Evolutionary conservation across 2,113 vertebrate species (phyloP), one percentile per base, ranked within the genome.

Genomic region (Malurus elegans): DNA sequence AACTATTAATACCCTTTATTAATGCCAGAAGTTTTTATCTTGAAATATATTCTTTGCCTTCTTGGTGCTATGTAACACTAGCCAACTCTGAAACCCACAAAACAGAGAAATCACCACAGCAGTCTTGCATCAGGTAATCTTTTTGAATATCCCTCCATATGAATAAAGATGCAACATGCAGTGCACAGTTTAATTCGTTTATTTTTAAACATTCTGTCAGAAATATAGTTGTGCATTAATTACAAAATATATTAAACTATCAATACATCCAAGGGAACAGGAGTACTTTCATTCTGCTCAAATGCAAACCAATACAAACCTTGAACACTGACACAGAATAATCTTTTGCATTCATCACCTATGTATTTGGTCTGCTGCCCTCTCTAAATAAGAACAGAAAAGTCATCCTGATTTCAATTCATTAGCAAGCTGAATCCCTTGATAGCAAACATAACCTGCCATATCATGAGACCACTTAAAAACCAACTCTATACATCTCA

Each of bases 211-310:
- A 54, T 83, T 48, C 53, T 84, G 69, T 86, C 79, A 73, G 90
- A 90, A 95, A 95, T 67, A 92, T 9, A 94, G 79, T 69, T 94
- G 72, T 96, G 75, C 48, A 64, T 83, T 86, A 83, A 72, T 86
- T 90, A 93, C 64, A 96, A 95, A 97, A 96, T 96, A 96, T 96
- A 97, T 96, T 97, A 96, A 92, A 91, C 53, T 70, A 86, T 88
- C 60, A 7, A 26, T 36, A 86, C 12, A 60, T 86, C 38, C n/a
- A 76, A 70, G 44, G 60, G 57, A 92, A 58, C 32, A 80, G 54
- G n/a, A 87, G 17, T 24, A 70, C 67, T 88, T 78, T 29, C 34
- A 51, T 65, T 90, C 47, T 88, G 72, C 78, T 88, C 82, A 93
- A 73, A 92, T 20, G 44, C 90, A 92, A 94, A 94, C 42, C 18